Evolutionary conservation across 2,113 vertebrate species (phyloP), one percentile per base, ranked within the genome.

Genomic region (Phodopus roborovskii): DNA sequence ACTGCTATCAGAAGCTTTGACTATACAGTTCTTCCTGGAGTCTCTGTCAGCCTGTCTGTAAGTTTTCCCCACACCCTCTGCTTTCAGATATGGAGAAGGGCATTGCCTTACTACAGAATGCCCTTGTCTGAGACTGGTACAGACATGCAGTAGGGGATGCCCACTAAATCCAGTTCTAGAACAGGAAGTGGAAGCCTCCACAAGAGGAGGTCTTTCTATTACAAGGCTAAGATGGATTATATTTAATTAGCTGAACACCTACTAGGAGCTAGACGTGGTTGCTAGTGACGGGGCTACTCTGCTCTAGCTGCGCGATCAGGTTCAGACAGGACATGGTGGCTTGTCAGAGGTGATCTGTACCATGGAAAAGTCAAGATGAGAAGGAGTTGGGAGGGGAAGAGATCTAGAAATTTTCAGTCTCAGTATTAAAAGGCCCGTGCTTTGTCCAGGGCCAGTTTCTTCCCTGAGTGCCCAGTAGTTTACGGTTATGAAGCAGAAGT

Each of bases 1-100:
- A 1, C 45, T 64, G 0, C 5, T 17, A 10, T 22, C 48, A n/a
- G 7, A 30, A 75, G 30, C 42, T 64, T 22, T 20, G 0, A 39
- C 77, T 0, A 28, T 12, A 36, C 58, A 5, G 0, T 26, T 26
- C 68, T 30, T 12, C 12, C 36, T n/a, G 1, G 0, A 42, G 42
- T 50, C 22, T 26, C 53, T 24, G 3, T 3, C 5, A 17, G 5
- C 1, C 13, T 24, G 5, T 48, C 56, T 17, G 12, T 10, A 39
- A 33, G 68, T 9, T 19, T 66, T 17, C 11, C 15, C 20, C 42
- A n/a, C 0, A 24, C 1, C 84, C 58, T 83, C 48, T 60, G 66
- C 48, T 26, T 88, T 83, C 60, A 42, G 36, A 20, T 7, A 7
- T 9, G 16, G 9, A 60, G 17, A 39, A 1, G 13, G 12, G 1